A percentile compares a stretch with the other conserved stretches of the same genome.
Conservation (phyloP, 2,113 vertebrate genomes). For the Saguinus midas region DNA sequence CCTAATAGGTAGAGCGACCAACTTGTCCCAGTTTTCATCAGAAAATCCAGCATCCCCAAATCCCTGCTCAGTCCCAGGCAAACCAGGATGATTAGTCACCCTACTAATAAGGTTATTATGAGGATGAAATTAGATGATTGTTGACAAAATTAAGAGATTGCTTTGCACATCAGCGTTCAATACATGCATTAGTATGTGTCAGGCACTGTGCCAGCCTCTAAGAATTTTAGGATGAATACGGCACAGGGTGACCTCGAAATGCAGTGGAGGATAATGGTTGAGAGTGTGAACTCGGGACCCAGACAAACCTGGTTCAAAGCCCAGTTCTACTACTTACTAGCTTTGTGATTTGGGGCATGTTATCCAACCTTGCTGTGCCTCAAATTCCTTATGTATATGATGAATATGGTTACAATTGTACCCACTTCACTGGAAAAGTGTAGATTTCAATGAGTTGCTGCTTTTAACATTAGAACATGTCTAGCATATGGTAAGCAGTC, state of each 20-base stretch:
- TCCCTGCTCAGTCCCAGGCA: not conserved
- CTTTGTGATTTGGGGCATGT: not conserved
- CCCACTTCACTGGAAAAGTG: not conserved
- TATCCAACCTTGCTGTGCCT: not conserved
- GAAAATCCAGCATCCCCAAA: not conserved
- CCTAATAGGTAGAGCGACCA: not conserved
- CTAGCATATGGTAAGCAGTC: not conserved
- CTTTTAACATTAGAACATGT: not conserved
- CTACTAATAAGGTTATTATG: not conserved
- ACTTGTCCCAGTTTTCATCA: not conserved
- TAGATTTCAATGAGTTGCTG: not conserved
- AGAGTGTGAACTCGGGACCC: not conserved
- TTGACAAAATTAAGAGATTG: not conserved
- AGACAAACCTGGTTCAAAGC: not conserved
- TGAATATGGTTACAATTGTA: not conserved
- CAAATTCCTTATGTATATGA: not conserved
- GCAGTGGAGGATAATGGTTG: not conserved
- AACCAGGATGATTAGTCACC: not conserved
- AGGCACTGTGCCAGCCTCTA: not conserved
- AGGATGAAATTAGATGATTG: not conserved
- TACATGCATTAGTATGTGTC: not conserved
- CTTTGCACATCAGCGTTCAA: not conserved
- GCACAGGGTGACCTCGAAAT: not conserved
- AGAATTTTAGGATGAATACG: not conserved
- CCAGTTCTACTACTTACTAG: not conserved